Base-by-base conservation (phyloP, 2,797 vertebrate species). In the Chaunax sp. region DNA sequence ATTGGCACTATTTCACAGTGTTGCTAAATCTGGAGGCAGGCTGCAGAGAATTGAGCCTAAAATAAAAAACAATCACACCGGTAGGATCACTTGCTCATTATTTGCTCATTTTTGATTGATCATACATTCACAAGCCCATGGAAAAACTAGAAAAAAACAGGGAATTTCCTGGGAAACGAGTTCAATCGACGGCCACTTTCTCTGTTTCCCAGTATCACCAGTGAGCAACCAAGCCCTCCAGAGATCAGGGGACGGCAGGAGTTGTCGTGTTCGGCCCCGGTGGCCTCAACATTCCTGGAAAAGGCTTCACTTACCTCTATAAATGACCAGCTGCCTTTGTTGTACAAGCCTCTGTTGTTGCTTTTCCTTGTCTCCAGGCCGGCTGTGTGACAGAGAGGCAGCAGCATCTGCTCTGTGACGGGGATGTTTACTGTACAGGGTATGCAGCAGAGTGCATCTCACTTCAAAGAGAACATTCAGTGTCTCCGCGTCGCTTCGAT, bases 401-500 rank as follows among this genome's bases (percentile, higher is more conserved):
- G 51, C 67, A 72, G 64, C 74, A 75, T 79, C 38, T 79, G 69
- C 60, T 73, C 38, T 38, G 47, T 76, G 61, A 73, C 64, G 38
- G 40, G 26, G 12, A 18, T 56, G 45, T 69, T 65, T 55, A 63
- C 63, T 23, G 46, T 28, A 40, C 52, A 44, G 47, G 67, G 57
- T 30, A 61, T 40, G 41, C 69, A 68, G 75, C 64, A 80, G 63
- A 84, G 77, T 76, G 74, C 57, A 72, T 75, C 52, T 44, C 44
- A 71, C 66, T 81, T 90, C 84, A 87, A 86, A 87, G 71, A 44
- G 57, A 64, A 15, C 44, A 13, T 26, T 70, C 47, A 4, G 50
- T 81, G 77, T 85, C 81, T 77, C 74, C 46, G 56, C 62, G 84
- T 80, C 75, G 28, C 76, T 89, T 86, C 77, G 72, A 72, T 84